Conservation (phyloP, 2,113 vertebrate genomes). For the Proterorhinus semilunaris region DNA sequence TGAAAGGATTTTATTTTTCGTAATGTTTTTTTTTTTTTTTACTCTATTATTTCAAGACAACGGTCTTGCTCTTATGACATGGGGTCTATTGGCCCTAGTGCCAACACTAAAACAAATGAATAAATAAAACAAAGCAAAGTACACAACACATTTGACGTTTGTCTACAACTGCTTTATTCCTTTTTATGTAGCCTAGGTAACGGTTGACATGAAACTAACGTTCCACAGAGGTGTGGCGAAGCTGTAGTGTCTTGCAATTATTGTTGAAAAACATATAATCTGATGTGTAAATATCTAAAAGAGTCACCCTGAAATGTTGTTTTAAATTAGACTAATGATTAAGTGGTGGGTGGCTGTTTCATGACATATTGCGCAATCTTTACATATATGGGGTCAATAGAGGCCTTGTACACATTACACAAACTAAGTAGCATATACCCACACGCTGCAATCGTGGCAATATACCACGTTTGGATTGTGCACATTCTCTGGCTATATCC, state of each 20-base stretch:
- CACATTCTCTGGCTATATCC: neutral
- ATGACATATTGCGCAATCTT: too few species aligned
- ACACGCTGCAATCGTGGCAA: too few species aligned
- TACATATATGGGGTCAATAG: too few species aligned
- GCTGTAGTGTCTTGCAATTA: too few species aligned
- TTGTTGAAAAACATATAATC: too few species aligned
- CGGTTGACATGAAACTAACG: neutral
- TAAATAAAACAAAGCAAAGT: too few species aligned
- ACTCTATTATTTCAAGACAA: neutral
- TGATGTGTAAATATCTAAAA: too few species aligned
- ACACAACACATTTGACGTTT: neutral
- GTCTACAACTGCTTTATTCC: neutral
- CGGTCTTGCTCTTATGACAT: neutral
- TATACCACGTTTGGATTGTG: neutral
- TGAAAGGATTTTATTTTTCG: conserved; percentile 4
- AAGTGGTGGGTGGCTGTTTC: too few species aligned
- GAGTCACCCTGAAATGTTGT: too few species aligned
- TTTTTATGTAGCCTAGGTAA: neutral
- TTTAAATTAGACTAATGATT: too few species aligned
- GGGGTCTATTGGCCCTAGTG: neutral
- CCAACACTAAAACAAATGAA: neutral
- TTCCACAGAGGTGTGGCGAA: neutral
- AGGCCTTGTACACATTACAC: too few species aligned
- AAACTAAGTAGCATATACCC: too few species aligned
- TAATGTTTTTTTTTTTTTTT: neutral